Percentiles rank a stretch among this genome's conserved stretches.
phyloP scores from a whole-genome alignment of 2,797 vertebrate genomes.

The Gymnodraco acuticeps region DNA sequence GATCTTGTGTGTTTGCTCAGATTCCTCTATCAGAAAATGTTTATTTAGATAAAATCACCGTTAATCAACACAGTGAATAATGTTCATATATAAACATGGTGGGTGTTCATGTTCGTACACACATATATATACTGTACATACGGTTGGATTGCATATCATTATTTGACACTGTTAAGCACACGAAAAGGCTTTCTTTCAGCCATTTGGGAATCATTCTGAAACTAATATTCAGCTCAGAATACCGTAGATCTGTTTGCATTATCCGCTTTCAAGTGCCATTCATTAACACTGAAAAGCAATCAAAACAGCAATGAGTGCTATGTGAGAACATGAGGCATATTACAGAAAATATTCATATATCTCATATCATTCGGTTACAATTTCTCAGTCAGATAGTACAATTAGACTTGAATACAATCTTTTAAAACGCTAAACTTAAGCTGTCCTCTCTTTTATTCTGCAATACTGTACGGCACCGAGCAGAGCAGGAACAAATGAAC shows the following conservation, averaged over 20 bases:
- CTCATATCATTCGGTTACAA: conserved; percentile 61
- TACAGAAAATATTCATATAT: conserved; percentile 47
- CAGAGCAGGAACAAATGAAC: conserved; percentile 74
- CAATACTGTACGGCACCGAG: conserved; percentile 71
- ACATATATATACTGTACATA: too few species aligned
- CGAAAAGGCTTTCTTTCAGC: conserved; percentile 37
- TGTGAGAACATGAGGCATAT: conserved; percentile 59
- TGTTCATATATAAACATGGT: not conserved
- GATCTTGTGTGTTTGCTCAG: too few species aligned
- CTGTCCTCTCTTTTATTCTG: conserved; percentile 65
- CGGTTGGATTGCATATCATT: conserved; percentile 57
- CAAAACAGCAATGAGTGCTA: conserved; percentile 50
- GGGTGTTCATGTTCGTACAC: conserved; percentile 3
- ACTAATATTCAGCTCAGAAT: conserved; percentile 52
- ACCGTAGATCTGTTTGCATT: conserved; percentile 28
- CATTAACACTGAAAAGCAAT: conserved; percentile 62
- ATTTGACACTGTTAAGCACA: conserved; percentile 46
- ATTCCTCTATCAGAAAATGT: conserved; percentile 10
- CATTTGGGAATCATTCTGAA: conserved; percentile 51
- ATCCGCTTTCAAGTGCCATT: conserved; percentile 36
- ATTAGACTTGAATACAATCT: conserved; percentile 53
- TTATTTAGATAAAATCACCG: not conserved
- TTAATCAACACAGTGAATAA: not conserved
- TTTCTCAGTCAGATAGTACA: conserved; percentile 67
- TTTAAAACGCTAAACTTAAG: conserved; percentile 54